These are phyloP conservation scores for Andrena marginata DNA, from an alignment of 2,888 invertebrate genomes.

Conservation along the genomic window DNA sequence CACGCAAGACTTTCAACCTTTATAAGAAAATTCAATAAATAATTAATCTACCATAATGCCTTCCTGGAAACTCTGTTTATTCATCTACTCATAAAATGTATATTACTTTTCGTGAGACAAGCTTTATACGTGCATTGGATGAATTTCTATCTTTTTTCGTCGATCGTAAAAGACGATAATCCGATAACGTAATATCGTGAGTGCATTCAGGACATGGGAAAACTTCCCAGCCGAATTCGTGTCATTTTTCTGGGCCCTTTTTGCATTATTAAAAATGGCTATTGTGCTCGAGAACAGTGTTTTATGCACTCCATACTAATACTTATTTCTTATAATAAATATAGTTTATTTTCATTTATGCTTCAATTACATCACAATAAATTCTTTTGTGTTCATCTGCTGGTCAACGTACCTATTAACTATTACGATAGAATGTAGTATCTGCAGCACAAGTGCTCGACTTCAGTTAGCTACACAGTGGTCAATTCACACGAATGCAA, in stretches of 20 bases:
- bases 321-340: neutral
- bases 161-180: conserved; percentile 10
- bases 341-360: too few species aligned
- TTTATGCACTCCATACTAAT: neutral
- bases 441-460: too few species aligned
- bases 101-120: neutral
- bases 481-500: too few species aligned
- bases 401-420: too few species aligned
- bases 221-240: neutral
- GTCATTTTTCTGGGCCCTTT: neutral
- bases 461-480: too few species aligned
- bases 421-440: too few species aligned
- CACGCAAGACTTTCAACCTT: too few species aligned
- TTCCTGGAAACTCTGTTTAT: neutral
- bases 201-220: neutral
- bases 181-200: conserved; percentile 3
- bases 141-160: neutral
- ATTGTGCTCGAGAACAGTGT: neutral
- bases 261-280: neutral
- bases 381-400: too few species aligned
- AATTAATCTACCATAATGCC: neutral
- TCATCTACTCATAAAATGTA: neutral
- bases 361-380: too few species aligned
- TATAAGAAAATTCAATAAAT: too few species aligned
- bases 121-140: neutral